Percentiles rank a stretch among this genome's conserved stretches.
phyloP scores from a whole-genome alignment of 2,888 invertebrate genomes.

The Leptura quadrifasciata region DNA sequence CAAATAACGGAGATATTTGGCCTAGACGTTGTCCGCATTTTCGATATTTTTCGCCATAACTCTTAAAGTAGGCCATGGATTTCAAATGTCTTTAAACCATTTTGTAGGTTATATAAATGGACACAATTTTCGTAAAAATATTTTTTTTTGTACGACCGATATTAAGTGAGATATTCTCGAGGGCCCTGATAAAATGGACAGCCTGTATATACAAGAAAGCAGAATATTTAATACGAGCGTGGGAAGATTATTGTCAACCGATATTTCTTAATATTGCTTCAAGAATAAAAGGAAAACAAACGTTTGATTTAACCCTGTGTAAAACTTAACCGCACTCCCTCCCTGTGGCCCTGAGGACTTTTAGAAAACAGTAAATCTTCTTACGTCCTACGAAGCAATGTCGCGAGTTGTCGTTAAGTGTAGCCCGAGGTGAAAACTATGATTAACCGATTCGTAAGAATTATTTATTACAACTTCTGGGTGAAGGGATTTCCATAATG shows the following conservation, averaged over 20 bases:
- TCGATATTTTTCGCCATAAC: too few relatives aligned
- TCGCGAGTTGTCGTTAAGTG: conserved; percentile 46
- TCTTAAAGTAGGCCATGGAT: too few relatives aligned
- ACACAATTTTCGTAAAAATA: too few relatives aligned
- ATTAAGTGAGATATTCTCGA: too few relatives aligned
- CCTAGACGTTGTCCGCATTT: too few relatives aligned
- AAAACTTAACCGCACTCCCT: conserved; percentile 34
- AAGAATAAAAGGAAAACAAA: conserved; percentile 26
- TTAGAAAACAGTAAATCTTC: conserved; percentile 45
- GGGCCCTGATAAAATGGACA: too few relatives aligned
- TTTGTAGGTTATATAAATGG: too few relatives aligned
- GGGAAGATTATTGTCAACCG: background rate
- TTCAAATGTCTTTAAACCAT: too few relatives aligned
- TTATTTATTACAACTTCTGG: conserved; percentile 45
- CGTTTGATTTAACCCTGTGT: conserved; percentile 45
- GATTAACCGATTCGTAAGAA: conserved; percentile 46
- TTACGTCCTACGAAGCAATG: conserved; percentile 34
- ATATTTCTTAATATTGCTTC: background rate
- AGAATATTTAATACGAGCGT: too few relatives aligned
- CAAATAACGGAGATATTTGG: too few relatives aligned
- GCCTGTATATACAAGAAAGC: too few relatives aligned
- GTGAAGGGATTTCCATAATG: conserved; percentile 46
- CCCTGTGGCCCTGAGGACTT: conserved; percentile 34
- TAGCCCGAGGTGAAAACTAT: conserved; percentile 44
- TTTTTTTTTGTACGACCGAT: too few relatives aligned